Evolutionary conservation across 2,797 vertebrate genomes (phyloP), one percentile per base, ranked within the genome.

Genomic region (Anas acuta): DNA sequence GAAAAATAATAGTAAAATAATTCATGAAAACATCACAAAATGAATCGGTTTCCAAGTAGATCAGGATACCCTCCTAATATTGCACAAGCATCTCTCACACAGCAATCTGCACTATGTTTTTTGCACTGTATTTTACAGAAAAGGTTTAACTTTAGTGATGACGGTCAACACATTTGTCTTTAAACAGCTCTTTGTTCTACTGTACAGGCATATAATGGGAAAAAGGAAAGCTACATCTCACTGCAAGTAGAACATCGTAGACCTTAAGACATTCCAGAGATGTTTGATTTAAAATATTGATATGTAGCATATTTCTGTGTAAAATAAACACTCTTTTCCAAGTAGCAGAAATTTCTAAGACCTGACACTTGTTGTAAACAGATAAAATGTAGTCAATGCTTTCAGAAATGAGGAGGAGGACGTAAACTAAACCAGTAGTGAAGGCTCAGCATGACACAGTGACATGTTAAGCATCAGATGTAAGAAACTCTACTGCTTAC

Each of bases 111-210:
- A 14, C 22, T 22, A 30, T 45, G 28, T 0, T 28, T 80, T 93
- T 95, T 93, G 84, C 86, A 57, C 61, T 83, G 5, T 35, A 69
- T 90, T 95, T 94, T 92, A 90, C 84, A 80, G 83, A 74, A 80
- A 70, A 56, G 30, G 23, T 32, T 54, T 65, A 33, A 45, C 23
- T 84, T 73, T 3, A 71, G 39, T 54, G 71, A 43, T 20, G 49
- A 35, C 9, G 33, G 21, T 57, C 71, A 66, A 47, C 51, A 77
- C 54, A 82, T 33, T 16, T 20, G 33, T 32, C 47, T 92, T 88
- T 49, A 62, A 85, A 56, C 37, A 91, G 78, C 66, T 78, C 58
- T 78, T 73, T 79, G 16, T 79, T 79, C 28, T 65, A 19, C 66
- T 26, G 22, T 30, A 76, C 64, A 74, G 74, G 72, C 43, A 30